A percentile compares a stretch with the other conserved stretches of the same genome.
Evolutionary conservation across 1,140 invertebrate species (phyloP).

Genomic region (Papilio machaon): DNA sequence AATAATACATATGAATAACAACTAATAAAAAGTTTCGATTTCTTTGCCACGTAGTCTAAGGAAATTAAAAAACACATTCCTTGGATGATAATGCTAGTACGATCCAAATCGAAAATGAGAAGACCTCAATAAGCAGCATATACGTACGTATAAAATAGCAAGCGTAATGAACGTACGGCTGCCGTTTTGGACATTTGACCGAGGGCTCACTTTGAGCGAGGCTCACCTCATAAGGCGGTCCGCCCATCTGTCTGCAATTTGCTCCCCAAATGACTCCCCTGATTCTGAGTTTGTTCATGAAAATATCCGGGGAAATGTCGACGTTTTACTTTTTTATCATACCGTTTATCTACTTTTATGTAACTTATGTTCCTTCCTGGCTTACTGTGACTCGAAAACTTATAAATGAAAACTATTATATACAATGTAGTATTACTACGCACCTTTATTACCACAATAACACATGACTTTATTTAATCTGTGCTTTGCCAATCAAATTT

Average conservation of each 20-base stretch:
- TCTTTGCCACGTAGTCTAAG: neutral
- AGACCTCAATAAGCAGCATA: neutral
- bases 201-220: constrained; percentile 54
- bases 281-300: constrained; percentile 50
- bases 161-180: constrained; percentile 21
- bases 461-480: too few species aligned
- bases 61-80: neutral
- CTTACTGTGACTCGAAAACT: neutral
- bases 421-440: neutral
- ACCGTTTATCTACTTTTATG: constrained; percentile 49
- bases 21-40: neutral
- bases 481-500: too few species aligned
- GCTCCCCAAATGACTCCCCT: constrained; percentile 62
- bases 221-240: constrained; percentile 48
- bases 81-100: neutral
- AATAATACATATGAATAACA: too few species aligned
- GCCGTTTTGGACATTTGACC: constrained; percentile 52
- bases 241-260: constrained; percentile 60
- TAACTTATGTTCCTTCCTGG: constrained; percentile 41
- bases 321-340: constrained; percentile 62
- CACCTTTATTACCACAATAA: too few species aligned
- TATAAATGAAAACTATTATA: neutral
- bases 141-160: neutral
- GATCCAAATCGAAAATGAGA: constrained; percentile 1
- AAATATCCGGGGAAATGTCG: constrained; percentile 55